Base-by-base conservation (phyloP, 2,797 vertebrate species). In the Spinus olivaceus region DNA sequence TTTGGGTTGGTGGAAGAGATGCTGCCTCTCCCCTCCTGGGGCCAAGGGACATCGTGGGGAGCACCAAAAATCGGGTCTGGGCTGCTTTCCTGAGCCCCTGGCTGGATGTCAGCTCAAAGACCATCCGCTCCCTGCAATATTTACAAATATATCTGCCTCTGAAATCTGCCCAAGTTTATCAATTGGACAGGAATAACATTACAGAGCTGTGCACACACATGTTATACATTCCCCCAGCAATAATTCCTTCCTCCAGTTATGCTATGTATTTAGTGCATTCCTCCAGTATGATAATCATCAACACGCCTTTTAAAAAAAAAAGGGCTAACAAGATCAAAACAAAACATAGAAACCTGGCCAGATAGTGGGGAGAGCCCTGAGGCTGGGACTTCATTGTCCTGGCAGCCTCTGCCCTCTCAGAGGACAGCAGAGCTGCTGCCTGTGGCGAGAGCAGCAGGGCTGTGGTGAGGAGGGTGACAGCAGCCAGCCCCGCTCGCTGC, bases 211-310 rank as follows among this genome's bases (percentile, higher is more conserved):
- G 65, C 2, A 12, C 95, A 94, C 96, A 97, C 91, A 72, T 96
- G 95, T 95, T 97, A 61, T 53, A 53, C 51, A 95, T 96, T 97
- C 73, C 59, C 60, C 47, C 77, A 65, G 72, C 86, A 96, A 85
- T 87, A 94, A 92, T 89, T 96, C 78, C 80, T 95, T 96, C 84
- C 86, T 96, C 76, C 44, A 89, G 83, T 93, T 96, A 95, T 89
- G 88, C 83, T 90, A 64, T 61, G 50, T 94, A 72, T 90, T 95
- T 93, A 94, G 81, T 82, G 37, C 93, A 85, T 95, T 97, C 81
- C 78, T 88, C 33, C 77, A 53, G 57, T 54, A 79, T 87, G 85
- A 77, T 96, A 97, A 96, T 96, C 91, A 91, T 88, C 95, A 94
- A 91, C 90, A 92, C 73, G 79, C 64, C 81, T 89, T 10, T 3